Evolutionary conservation across 2,888 invertebrate species (phyloP), one percentile per base, ranked within the genome.

Genomic region (Nasonia oneida): DNA sequence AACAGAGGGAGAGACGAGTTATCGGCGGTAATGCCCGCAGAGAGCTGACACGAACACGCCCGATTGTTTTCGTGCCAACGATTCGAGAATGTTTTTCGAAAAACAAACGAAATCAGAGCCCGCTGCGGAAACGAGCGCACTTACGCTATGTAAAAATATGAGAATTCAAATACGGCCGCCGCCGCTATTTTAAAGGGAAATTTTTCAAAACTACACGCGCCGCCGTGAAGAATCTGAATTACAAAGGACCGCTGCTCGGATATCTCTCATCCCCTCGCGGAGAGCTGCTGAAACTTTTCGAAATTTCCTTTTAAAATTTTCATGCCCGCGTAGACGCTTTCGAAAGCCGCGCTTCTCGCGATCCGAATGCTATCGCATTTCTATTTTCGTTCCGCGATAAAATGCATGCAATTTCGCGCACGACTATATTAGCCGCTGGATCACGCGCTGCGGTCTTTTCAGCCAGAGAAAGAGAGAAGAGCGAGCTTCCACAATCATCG

Each of bases 131-230:
- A 23, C 15, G 15, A 67, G 33, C 14, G 14, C 14, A 29, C 67
- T 67, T 67, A 67, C 33, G 10, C 0, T 67, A 67, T 67, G 67
- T 10, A 67, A 67, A 67, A 67, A 67, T 67, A 29, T 67, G 67
- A 33, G 67, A 67, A 67, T 67, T 67, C 33, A 67, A 67, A 67
- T 33, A 4, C 37, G 37, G 3, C 3, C 37, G 37, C 29, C n/a
- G 10, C 29, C 29, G 10, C 12, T 67, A 67, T 67, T 67, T 67
- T 5, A 67, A 67, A 67, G 67, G 33, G 33, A 67, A 67, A 67
- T 67, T 67, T 67, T 67, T 67, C 29, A 67, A 67, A 67, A 67
- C 67, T 33, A 67, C 29, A 67, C n/a, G 6, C 8, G 14, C 2
- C 3, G 3, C 10, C 0, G 29, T 29, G 64, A 29, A 67, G 33